Conservation (phyloP, 1,140 invertebrate species). For the Brachionus calyciflorus region DNA sequence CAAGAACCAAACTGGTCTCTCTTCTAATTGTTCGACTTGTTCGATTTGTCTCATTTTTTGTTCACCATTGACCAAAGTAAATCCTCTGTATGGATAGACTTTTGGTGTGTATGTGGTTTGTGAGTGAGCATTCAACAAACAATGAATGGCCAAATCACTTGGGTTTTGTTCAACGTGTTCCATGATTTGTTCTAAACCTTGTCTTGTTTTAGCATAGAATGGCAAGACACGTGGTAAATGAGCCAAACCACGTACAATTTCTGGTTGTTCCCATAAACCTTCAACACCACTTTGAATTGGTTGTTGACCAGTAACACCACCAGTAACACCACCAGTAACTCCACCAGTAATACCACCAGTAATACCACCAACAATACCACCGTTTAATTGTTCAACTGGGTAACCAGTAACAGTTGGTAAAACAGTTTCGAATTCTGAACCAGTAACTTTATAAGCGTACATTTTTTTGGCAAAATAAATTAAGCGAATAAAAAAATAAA, state of each 20-base stretch:
- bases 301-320: neutral
- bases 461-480: conserved; percentile 10
- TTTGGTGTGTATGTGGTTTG: conserved; percentile 23
- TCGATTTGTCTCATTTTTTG: conserved; percentile 43
- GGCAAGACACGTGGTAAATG: conserved; percentile 34
- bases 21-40: neutral
- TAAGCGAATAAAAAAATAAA: neutral
- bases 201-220: conserved; percentile 13
- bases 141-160: conserved; percentile 5
- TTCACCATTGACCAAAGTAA: conserved; percentile 29
- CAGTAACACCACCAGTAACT: neutral
- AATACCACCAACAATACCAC: neutral
- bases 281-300: neutral
- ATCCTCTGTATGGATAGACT: conserved; percentile 3
- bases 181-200: conserved; percentile 9
- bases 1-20: conserved; percentile 81
- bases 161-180: conserved; percentile 22
- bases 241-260: neutral
- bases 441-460: neutral
- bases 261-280: conserved; percentile 32
- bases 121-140: conserved; percentile 23
- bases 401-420: neutral
- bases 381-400: neutral
- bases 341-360: too few relatives aligned
- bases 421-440: neutral